Evolutionary conservation across 2,113 vertebrate species (phyloP), one percentile per base, ranked within the genome.

Genomic region (Thymallus thymallus): DNA sequence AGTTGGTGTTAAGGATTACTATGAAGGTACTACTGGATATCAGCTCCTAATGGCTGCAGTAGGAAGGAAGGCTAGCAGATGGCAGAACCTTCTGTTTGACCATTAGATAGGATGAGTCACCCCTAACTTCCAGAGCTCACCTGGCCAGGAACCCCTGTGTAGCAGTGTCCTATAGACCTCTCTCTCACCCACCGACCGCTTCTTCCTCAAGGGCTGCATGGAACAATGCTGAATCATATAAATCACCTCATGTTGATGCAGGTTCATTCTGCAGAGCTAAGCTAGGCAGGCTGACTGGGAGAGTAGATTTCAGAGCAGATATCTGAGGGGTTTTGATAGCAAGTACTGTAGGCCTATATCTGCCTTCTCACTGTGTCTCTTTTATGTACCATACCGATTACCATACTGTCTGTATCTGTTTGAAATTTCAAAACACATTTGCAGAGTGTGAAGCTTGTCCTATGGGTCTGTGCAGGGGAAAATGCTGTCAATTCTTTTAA

Each of bases 31-130:
- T 69, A 48, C 71, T 77, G 74, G 41, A 69, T 80, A 68, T 83
- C 29, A 35, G 75, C 64, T 71, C 63, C 61, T 60, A 60, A 18
- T 26, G 58, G 56, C 56, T 60, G 16, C 16, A 5, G 35, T 46
- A 18, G 22, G 32, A 41, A 14, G 45, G 62, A 41, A 6, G 45
- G 62, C 70, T 68, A 56, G 75, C 91, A 92, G 91, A 93, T 93
- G 89, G 90, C 80, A 0, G 24, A 14, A 80, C 88, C 81, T 88
- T 90, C 89, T 93, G 89, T 86, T 85, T 86, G 67, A 80, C 81
- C 74, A 82, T 90, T 86, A 88, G 85, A 29, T 75, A 85, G 82
- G 81, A 86, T 83, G 86, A 84, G 78, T 85, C 84, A 86, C 72
- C 81, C 61, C 72, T 63, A 30, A 65, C 77, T 69, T 81, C 68